Evolutionary conservation across 2,113 vertebrate genomes (phyloP).

Genomic region (Leucopternis melanops): DNA sequence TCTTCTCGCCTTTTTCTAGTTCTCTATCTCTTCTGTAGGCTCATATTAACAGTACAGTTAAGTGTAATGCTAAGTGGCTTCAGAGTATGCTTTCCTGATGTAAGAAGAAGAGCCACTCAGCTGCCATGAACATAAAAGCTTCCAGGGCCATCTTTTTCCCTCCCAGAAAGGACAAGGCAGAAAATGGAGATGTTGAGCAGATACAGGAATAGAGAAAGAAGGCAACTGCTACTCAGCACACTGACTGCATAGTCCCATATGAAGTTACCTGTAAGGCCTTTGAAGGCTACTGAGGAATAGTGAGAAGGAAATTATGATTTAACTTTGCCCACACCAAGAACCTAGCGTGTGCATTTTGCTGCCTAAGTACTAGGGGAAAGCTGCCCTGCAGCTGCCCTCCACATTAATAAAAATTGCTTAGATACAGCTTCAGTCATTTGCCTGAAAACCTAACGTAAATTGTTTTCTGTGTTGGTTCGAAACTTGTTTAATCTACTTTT

Average conservation of each 20-base stretch:
- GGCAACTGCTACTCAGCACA: neutral
- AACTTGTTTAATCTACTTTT: conserved; percentile 18
- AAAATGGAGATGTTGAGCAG: neutral
- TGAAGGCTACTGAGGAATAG: neutral
- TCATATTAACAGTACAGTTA: neutral
- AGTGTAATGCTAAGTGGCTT: neutral
- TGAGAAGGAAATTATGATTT: neutral
- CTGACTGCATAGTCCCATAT: neutral
- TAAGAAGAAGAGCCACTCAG: neutral
- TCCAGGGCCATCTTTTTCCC: neutral
- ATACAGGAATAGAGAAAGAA: neutral
- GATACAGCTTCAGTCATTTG: neutral
- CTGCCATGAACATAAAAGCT: neutral
- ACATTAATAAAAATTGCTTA: neutral
- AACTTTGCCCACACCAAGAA: neutral
- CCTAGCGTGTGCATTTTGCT: neutral
- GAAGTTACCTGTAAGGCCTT: neutral
- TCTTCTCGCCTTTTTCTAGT: neutral
- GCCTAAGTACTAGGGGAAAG: neutral
- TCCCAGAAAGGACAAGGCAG: neutral
- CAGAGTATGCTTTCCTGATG: neutral
- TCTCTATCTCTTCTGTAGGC: neutral
- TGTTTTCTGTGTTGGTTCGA: neutral
- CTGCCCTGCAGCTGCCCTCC: neutral
- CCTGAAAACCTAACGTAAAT: conserved; percentile 1